Conservation (phyloP, 92 coral and sea anemone species). For the Epizoanthus stellaris region DNA sequence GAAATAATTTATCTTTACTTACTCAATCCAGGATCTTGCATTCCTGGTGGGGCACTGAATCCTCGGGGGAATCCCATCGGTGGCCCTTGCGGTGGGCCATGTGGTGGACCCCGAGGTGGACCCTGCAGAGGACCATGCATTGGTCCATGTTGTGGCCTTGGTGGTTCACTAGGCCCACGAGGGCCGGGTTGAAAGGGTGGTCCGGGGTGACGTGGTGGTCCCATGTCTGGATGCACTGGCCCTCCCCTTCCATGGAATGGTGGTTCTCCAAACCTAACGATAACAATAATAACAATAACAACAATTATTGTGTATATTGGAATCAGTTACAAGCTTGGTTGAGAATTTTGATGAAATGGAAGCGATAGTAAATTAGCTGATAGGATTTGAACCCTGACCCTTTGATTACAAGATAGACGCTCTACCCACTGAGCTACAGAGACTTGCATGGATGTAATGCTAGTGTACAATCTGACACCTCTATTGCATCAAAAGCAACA, state of each 20-base stretch:
- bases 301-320: too few relatives aligned
- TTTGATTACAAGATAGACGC: too few relatives aligned
- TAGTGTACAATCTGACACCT: too few relatives aligned
- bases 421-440: too few relatives aligned
- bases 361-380: too few relatives aligned
- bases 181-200: constrained; percentile 37
- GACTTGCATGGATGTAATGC: too few relatives aligned
- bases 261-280: constrained; percentile 41
- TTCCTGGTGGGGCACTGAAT: constrained; percentile 22
- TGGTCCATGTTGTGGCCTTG: constrained; percentile 26
- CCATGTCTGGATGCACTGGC: constrained; percentile 41
- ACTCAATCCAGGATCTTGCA: constrained; percentile 44
- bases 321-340: too few relatives aligned
- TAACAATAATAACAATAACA: background rate
- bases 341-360: too few relatives aligned
- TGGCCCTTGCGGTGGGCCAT: constrained; percentile 39
- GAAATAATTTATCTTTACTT: background rate
- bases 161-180: constrained; percentile 29
- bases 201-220: constrained; percentile 8
- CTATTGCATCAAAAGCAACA: too few relatives aligned
- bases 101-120: constrained; percentile 29
- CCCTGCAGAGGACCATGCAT: constrained; percentile 36
- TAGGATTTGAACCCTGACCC: too few relatives aligned
- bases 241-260: constrained; percentile 31
- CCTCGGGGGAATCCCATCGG: constrained; percentile 35